Evolutionary conservation across 2,888 invertebrate species (phyloP), one percentile per base, ranked within the genome.

Genomic region (Nezara viridula): DNA sequence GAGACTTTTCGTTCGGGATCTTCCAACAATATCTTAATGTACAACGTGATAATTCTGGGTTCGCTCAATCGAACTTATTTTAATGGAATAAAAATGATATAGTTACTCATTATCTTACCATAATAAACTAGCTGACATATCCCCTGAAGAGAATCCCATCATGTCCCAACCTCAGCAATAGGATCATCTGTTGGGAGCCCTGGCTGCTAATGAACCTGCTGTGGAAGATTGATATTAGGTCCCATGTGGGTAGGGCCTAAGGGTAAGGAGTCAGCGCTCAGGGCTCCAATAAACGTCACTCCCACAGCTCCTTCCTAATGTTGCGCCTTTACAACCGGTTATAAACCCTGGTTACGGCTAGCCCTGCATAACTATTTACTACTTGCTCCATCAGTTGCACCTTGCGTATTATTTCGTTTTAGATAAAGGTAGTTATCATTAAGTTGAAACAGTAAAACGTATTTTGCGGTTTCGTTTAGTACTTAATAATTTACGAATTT

Each of bases 181-280:
- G 32, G 66, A 73, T 73, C 19, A 73, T 73, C 66, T 19, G 66
- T 37, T 73, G 73, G 19, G 19, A 52, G 37, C 14, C 16, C 47
- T n/a, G 37, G 16, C 19, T 37, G 6, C 66, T 73, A 73, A 73
- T 73, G 66, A 73, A 37, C 32, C 32, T 19, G 19, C 19, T 19
- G 32, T 32, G 9, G 37, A 73, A 73, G 66, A 73, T 73, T 73
- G 66, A 73, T 73, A 73, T 73, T 73, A 73, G 66, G 66, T 73
- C 66, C 66, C 66, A 73, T 37, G 66, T 73, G 66, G 66, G 66
- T 37, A 19, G 37, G 66, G 32, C 7, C 66, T 10, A 2, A 73
- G 66, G 32, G 27, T 10, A 5, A 27, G 60, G 4, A 9, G 10
- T 60, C 60, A 14, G 5, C 5, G 14, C 9, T 60, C 60, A 14